A percentile compares a stretch with the other conserved stretches of the same genome.
These are phyloP conservation scores for Crotalus helleri DNA, from an alignment of 2,113 vertebrate genomes.

Conservation along the genomic window DNA sequence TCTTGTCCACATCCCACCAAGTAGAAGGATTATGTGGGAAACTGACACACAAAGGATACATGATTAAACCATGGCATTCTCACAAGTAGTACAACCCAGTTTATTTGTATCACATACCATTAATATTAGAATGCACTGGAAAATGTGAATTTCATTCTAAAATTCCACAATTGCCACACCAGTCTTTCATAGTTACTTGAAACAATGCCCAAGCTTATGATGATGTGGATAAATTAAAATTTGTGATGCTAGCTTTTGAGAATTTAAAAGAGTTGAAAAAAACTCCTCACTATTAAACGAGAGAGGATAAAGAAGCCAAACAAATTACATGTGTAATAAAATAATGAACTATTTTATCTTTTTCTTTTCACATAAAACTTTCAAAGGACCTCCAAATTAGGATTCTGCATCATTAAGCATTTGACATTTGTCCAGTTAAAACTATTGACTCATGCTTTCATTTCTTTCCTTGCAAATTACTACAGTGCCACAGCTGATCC, in stretches of 20 bases:
- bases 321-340: constrained; percentile 31
- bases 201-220: constrained; percentile 24
- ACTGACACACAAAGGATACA: neutral
- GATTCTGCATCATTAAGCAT: constrained; percentile 71
- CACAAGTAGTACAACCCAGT: neutral
- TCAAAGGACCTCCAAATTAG: constrained; percentile 68
- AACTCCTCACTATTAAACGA: constrained; percentile 7
- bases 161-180: neutral
- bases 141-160: constrained; percentile 34
- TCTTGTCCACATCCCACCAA: neutral
- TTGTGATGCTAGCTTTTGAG: constrained; percentile 16
- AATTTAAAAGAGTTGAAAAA: constrained; percentile 23
- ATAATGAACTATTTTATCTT: constrained; percentile 60
- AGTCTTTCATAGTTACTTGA: constrained; percentile 16
- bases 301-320: constrained; percentile 37
- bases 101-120: neutral
- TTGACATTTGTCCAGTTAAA: constrained; percentile 84
- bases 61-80: neutral
- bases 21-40: neutral
- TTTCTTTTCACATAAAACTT: constrained; percentile 56
- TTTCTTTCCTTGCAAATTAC: constrained; percentile 84
- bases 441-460: constrained; percentile 81
- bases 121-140: constrained; percentile 1
- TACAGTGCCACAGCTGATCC: constrained; percentile 87
- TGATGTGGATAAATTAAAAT: constrained; percentile 17